Evolutionary conservation across 2,888 invertebrate genomes (phyloP).

Genomic region (Apamea anceps): DNA sequence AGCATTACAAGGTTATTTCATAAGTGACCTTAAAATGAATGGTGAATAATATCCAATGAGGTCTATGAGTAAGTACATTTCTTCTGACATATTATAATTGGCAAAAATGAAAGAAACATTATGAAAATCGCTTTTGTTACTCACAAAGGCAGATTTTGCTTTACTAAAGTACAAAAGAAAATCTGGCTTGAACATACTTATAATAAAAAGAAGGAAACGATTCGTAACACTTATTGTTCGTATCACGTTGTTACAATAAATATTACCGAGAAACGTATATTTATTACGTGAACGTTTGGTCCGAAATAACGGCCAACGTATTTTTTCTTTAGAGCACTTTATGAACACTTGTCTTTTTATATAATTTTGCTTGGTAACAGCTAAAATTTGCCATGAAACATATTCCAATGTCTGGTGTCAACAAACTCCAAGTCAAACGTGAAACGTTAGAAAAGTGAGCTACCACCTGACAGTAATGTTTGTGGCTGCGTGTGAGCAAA

Average conservation of each 20-base stretch:
- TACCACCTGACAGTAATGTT: not conserved
- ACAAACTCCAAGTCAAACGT: not conserved
- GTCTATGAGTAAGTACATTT: not conserved
- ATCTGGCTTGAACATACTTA: not conserved
- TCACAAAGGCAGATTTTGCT: conserved; percentile 1
- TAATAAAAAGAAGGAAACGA: not conserved
- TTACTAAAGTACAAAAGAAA: not conserved
- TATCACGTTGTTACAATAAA: conserved; percentile 5
- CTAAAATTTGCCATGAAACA: not conserved
- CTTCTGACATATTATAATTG: not conserved
- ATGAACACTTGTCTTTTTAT: not conserved
- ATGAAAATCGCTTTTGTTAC: not conserved
- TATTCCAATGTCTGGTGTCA: not conserved
- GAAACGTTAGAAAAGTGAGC: not conserved
- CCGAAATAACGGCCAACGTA: not conserved
- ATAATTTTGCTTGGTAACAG: no score
- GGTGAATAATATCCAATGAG: not conserved
- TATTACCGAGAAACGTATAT: not conserved
- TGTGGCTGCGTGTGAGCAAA: not conserved
- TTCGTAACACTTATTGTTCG: not conserved
- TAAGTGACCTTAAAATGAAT: no score
- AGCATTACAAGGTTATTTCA: not conserved
- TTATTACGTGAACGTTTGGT: not conserved
- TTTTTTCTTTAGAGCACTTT: not conserved
- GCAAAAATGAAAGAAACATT: not conserved